phyloP scores from a whole-genome alignment of 2,888 invertebrate species.

The Chrysina gloriosa region DNA sequence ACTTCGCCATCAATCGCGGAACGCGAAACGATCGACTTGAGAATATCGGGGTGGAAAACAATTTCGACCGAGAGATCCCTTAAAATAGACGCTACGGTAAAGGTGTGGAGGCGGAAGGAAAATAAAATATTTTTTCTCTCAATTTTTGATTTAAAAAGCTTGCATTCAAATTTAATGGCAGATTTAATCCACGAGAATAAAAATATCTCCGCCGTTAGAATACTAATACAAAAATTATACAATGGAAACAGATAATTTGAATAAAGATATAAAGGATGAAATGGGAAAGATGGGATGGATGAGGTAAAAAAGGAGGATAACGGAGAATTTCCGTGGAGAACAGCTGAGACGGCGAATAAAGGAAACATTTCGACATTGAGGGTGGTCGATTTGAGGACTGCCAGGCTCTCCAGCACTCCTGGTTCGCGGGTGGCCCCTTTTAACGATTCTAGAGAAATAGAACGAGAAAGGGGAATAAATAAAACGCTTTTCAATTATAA shows the following conservation, averaged over 20 bases:
- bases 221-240: slow-evolving; percentile 47
- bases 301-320: neutral
- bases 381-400: slow-evolving; percentile 43
- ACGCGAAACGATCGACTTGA: slow-evolving; percentile 26
- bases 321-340: slow-evolving; percentile 30
- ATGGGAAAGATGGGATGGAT: slow-evolving; percentile 11
- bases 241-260: slow-evolving; percentile 47
- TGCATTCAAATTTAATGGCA: slow-evolving; percentile 38
- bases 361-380: slow-evolving; percentile 44
- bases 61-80: slow-evolving; percentile 1
- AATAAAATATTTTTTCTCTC: slow-evolving; percentile 28
- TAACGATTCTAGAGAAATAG: neutral
- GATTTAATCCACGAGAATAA: slow-evolving; percentile 39
- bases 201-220: slow-evolving; percentile 37
- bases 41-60: neutral
- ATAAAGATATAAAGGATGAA: slow-evolving; percentile 43
- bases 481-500: slow-evolving; percentile 50
- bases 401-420: slow-evolving; percentile 45
- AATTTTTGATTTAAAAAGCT: slow-evolving; percentile 25
- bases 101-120: neutral
- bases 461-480: slow-evolving; percentile 20
- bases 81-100: slow-evolving; percentile 4
- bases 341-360: neutral
- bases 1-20: slow-evolving; percentile 23
- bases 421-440: slow-evolving; percentile 18